Percentiles rank a stretch among this genome's conserved stretches.
These are phyloP conservation scores for Calcarius ornatus DNA, from an alignment of 2,113 vertebrate genomes.

Conservation along the genomic window DNA sequence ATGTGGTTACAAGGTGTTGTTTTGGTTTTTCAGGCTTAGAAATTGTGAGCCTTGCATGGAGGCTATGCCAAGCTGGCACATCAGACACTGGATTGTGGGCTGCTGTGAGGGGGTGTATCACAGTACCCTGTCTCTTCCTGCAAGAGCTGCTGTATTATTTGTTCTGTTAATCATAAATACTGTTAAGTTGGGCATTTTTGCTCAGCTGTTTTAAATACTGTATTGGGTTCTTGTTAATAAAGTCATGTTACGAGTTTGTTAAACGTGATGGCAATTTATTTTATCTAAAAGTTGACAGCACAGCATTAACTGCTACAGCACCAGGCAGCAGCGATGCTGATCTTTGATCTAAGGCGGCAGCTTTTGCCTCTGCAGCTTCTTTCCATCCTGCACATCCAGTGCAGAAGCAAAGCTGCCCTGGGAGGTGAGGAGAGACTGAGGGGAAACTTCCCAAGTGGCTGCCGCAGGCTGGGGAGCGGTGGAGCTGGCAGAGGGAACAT, in stretches of 20 bases:
- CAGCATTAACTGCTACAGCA: neutral
- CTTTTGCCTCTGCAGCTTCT: neutral
- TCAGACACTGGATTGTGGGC: neutral
- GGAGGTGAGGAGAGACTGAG: fast-evolving
- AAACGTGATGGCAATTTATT: neutral
- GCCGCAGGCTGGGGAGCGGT: fast-evolving
- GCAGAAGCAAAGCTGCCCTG: neutral
- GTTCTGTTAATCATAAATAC: neutral
- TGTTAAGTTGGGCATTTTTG: neutral
- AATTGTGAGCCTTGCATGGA: fast-evolving
- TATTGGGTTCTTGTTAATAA: neutral
- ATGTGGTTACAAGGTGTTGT: neutral
- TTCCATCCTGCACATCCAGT: neutral
- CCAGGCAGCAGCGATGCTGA: neutral
- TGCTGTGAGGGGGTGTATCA: neutral
- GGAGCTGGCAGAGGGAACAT: fast-evolving
- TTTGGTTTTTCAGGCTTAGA: neutral
- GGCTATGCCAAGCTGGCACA: neutral
- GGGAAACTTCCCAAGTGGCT: neutral
- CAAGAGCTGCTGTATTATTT: neutral
- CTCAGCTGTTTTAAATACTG: neutral
- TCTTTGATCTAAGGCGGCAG: neutral
- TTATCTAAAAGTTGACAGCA: neutral
- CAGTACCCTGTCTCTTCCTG: neutral
- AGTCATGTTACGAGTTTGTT: neutral